Percentiles rank a stretch among this genome's conserved stretches.
phyloP scores from a whole-genome alignment of 2,113 vertebrate genomes.

The Copsychus sechellarum region DNA sequence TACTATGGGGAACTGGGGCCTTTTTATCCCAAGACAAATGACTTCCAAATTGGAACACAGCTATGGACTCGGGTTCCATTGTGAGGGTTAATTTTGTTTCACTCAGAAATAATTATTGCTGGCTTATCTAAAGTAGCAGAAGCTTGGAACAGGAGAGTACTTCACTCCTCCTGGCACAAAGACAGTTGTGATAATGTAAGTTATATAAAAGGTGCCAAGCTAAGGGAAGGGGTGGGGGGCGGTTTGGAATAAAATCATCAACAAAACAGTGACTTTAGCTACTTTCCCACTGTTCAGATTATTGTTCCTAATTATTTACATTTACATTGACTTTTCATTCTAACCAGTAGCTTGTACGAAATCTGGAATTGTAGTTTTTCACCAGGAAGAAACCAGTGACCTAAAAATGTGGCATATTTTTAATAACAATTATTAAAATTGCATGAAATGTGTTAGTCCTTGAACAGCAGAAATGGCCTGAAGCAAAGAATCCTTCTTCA shows the following conservation, averaged over 20 bases:
- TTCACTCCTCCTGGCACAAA: conserved; percentile 64
- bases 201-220: conserved; percentile 51
- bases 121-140: conserved; percentile 68
- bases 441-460: neutral
- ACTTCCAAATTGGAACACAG: conserved; percentile 14
- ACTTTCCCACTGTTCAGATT: neutral
- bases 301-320: neutral
- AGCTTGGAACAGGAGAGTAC: conserved; percentile 62
- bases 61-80: conserved; percentile 25
- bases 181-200: conserved; percentile 54
- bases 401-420: neutral
- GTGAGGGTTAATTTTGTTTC: conserved; percentile 63
- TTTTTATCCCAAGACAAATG: conserved; percentile 19
- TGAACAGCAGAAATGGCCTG: neutral
- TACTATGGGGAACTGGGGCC: neutral
- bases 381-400: neutral
- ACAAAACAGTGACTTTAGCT: neutral
- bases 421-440: neutral
- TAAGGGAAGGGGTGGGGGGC: neutral
- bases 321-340: neutral
- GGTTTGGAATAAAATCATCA: conserved; percentile 5
- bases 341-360: neutral
- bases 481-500: neutral
- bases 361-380: neutral
- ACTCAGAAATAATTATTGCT: conserved; percentile 64